These are phyloP conservation scores for Mormyrus iriodes DNA, from an alignment of 2,113 vertebrate genomes.

Conservation along the genomic window DNA sequence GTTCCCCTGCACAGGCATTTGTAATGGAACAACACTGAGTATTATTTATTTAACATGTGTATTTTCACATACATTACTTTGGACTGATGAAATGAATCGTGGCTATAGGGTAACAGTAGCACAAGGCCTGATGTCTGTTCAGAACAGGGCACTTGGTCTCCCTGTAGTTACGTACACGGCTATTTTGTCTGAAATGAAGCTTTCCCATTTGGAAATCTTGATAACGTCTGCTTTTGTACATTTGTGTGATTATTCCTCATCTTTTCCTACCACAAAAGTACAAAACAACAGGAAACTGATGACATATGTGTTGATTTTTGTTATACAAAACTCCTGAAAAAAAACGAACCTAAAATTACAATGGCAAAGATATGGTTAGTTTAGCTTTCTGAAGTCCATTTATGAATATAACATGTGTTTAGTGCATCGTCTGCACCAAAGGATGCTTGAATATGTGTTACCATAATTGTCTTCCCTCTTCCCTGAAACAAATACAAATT, in stretches of 20 bases:
- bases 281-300: neutral
- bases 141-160: neutral
- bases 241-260: neutral
- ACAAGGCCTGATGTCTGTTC: neutral
- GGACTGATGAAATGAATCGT: neutral
- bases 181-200: neutral
- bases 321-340: neutral
- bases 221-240: neutral
- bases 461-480: constrained; percentile 85
- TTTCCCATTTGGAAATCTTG: neutral
- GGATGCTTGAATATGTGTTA: constrained; percentile 85
- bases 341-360: neutral
- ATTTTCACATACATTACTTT: neutral
- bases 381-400: constrained; percentile 66
- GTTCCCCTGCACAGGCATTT: constrained; percentile 40
- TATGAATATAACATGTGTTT: constrained; percentile 61
- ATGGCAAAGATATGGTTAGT: constrained; percentile 56
- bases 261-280: neutral
- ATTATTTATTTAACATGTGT: constrained; percentile 4
- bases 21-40: constrained; percentile 18
- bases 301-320: neutral
- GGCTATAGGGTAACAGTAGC: neutral
- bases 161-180: neutral
- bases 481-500: constrained; percentile 91
- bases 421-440: constrained; percentile 61